Evolutionary conservation across 1,140 invertebrate species (phyloP), one percentile per base, ranked within the genome.

Genomic region (Trichonephila inaurata): DNA sequence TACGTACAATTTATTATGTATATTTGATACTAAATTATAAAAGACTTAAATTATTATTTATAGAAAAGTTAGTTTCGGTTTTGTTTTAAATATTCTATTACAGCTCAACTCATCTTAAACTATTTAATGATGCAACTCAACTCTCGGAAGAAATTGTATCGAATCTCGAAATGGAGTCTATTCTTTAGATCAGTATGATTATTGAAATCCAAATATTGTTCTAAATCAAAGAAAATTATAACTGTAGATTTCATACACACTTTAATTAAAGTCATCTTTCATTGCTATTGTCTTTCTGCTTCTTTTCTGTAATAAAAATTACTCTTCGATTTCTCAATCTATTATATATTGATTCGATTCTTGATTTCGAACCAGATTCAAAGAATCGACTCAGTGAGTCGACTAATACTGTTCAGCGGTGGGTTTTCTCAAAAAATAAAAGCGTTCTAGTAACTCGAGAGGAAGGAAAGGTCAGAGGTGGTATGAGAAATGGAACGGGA

Each of bases 391-490:
- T 4, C 24, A 77, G 33, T 16, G 72, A 77, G 33, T 18, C 72
- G 72, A 16, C 33, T 77, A 16, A 77, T 28, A 19, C 72, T 6
- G 21, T 14, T 83, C 82, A n/a, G 82, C 19, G 2, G 51, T 16
- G 28, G 62, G 91, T 86, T 61, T 86, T 40, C 33, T 86, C 91
- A 89, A 64, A 72, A 89, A 69, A 86, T 60, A 86, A 82, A 51
- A 89, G 62, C 33, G 87, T n/a, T 61, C 40, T 10, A 87, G 58
- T 87, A 77, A 77, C 72, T 83, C n/a, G 51, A 58, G 21, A 69
- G 77, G 64, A 44, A 33, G 90, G 82, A 92, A 93, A 93, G 92
- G 92, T 93, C 92, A 93, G 92, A 93, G 92, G 92, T 93, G 86
- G 86, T 62, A 86, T 81, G 64, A 64, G 86, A 93, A 89, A 86